These are phyloP conservation scores for Chaetodon auriga DNA, from an alignment of 2,113 vertebrate genomes.

Conservation along the genomic window DNA sequence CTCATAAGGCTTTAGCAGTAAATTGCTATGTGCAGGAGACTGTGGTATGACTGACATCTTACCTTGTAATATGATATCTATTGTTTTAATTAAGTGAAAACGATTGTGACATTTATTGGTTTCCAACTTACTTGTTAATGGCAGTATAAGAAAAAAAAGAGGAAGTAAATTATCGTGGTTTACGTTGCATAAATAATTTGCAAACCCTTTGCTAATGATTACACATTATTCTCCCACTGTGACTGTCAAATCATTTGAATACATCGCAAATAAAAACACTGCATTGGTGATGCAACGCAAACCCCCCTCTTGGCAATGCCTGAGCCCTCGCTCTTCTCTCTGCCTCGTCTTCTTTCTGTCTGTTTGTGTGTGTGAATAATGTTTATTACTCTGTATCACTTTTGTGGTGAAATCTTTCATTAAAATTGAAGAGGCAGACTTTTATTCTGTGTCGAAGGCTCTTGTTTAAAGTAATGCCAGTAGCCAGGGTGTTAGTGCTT, in stretches of 20 bases:
- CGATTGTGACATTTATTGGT: constrained; percentile 93
- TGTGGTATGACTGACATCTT: constrained; percentile 91
- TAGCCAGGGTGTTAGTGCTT: constrained; percentile 48
- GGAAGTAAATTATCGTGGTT: constrained; percentile 76
- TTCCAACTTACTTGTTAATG: constrained; percentile 91
- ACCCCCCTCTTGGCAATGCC: constrained; percentile 41
- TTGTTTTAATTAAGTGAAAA: constrained; percentile 99
- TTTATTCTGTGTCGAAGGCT: constrained; percentile 50
- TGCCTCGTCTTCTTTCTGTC: constrained; percentile 24
- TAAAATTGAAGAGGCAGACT: constrained; percentile 39
- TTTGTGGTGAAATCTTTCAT: constrained; percentile 43
- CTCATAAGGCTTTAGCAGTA: constrained; percentile 89
- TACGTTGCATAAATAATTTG: constrained; percentile 84
- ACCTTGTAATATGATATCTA: constrained; percentile 92
- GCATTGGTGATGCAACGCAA: constrained; percentile 58
- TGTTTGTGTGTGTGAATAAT: not conserved
- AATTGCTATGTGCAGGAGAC: constrained; percentile 89
- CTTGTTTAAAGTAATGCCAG: constrained; percentile 52
- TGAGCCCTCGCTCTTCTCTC: constrained; percentile 18
- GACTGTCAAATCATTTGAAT: constrained; percentile 75
- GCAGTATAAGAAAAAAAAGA: constrained; percentile 71
- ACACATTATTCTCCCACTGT: constrained; percentile 71
- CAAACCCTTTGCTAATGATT: constrained; percentile 80
- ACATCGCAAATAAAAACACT: constrained; percentile 74
- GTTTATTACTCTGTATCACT: constrained; percentile 35